Evolutionary conservation across 1,140 invertebrate genomes (phyloP).

Genomic region (Trachymyrmex septentrionalis): DNA sequence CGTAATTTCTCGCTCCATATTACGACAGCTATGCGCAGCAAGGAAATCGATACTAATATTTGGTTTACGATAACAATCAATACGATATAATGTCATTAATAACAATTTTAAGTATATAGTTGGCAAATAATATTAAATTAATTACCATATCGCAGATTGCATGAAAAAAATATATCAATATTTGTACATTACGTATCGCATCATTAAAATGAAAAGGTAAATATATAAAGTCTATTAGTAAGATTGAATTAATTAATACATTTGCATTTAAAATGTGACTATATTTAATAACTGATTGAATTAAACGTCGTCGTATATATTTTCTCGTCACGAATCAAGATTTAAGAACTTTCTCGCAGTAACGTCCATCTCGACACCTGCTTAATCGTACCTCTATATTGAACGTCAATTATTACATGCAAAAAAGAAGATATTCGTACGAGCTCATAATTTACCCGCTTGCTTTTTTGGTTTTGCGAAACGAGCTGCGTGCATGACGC

Average conservation of each 20-base stretch:
- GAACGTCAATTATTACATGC: not conserved
- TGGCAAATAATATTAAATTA: not conserved
- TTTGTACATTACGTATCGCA: slow-evolving; percentile 11
- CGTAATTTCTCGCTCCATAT: not conserved
- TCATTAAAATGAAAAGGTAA: not conserved
- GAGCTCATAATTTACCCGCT: slow-evolving; percentile 6
- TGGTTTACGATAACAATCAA: not conserved
- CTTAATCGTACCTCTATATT: not conserved
- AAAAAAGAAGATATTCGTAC: not conserved
- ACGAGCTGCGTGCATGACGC: not conserved
- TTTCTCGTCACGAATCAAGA: not conserved
- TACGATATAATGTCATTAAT: not conserved
- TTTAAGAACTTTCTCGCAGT: not conserved
- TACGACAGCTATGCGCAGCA: not conserved
- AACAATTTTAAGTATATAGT: not conserved
- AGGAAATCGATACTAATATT: slow-evolving; percentile 17
- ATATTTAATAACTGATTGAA: slow-evolving; percentile 3
- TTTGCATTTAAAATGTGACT: not conserved
- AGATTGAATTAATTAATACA: not conserved
- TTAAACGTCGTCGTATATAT: not conserved
- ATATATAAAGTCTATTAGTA: not conserved
- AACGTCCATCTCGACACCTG: not conserved
- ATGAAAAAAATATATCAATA: not conserved
- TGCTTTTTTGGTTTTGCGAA: slow-evolving; percentile 24
- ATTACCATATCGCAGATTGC: not conserved